Evolutionary conservation across 2,888 invertebrate genomes (phyloP).

Genomic region (Mactromeris polynyma): DNA sequence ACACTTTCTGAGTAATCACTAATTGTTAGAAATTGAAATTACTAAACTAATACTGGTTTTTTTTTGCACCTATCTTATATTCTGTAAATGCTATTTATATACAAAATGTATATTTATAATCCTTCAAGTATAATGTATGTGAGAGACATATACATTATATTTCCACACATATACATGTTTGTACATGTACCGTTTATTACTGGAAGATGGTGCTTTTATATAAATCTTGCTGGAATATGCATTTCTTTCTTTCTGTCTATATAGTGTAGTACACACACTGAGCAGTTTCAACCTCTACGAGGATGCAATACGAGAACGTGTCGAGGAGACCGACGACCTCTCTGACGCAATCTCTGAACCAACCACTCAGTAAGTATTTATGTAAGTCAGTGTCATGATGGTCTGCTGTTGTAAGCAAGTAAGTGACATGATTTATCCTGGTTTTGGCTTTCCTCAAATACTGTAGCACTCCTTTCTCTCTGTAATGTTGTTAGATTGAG

Average conservation of each 20-base stretch:
- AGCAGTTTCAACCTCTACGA: conserved; percentile 89
- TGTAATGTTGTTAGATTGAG: too few relatives aligned
- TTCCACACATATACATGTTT: neutral
- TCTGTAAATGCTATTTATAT: neutral
- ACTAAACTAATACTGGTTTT: neutral
- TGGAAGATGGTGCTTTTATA: conserved; percentile 58
- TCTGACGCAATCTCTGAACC: conserved; percentile 88
- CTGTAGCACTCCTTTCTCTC: neutral
- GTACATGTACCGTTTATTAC: neutral
- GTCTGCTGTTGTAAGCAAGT: neutral
- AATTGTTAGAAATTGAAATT: neutral
- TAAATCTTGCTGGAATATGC: conserved; percentile 28
- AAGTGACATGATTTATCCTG: neutral
- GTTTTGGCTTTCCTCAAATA: neutral
- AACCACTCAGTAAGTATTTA: conserved; percentile 88
- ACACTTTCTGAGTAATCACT: neutral
- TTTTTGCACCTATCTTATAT: neutral
- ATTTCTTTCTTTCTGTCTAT: conserved; percentile 57
- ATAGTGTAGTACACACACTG: conserved; percentile 88
- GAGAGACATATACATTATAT: neutral
- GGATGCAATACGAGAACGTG: conserved; percentile 88
- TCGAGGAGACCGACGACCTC: conserved; percentile 88
- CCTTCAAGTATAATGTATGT: neutral
- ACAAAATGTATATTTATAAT: neutral
- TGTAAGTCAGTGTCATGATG: conserved; percentile 19